These are phyloP conservation scores for Axea sp. DNA, from an alignment of 2,888 invertebrate genomes.

Conservation along the genomic window DNA sequence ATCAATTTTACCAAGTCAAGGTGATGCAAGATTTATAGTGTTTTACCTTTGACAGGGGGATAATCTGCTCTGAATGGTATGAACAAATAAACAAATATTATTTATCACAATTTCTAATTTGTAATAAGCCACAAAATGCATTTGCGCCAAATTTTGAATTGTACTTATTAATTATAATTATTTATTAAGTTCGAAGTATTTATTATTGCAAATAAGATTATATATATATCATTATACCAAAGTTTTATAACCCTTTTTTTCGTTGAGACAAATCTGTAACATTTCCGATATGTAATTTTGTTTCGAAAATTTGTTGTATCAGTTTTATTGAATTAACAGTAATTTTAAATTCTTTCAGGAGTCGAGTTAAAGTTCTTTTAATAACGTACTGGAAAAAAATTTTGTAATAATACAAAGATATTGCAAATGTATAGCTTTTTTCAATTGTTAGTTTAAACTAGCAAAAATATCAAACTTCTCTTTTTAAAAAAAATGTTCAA, in stretches of 20 bases:
- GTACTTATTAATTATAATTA: constrained; percentile 36
- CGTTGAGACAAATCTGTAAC: constrained; percentile 51
- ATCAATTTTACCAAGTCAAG: constrained; percentile 14
- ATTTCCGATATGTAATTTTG: constrained; percentile 51
- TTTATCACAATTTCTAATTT: constrained; percentile 24
- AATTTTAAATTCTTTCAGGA: constrained; percentile 76
- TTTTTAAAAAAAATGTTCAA: constrained; percentile 71
- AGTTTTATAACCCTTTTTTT: constrained; percentile 56
- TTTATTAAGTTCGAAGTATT: constrained; percentile 42
- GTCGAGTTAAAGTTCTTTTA: constrained; percentile 74
- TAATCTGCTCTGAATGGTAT: constrained; percentile 55
- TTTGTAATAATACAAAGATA: constrained; percentile 61
- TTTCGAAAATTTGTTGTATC: constrained; percentile 52
- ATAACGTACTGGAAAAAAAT: constrained; percentile 65
- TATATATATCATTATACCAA: constrained; percentile 29
- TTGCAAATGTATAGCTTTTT: constrained; percentile 57
- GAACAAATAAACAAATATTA: constrained; percentile 43
- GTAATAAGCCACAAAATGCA: constrained; percentile 38
- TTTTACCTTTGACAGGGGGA: constrained; percentile 54
- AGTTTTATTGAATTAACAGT: constrained; percentile 67
- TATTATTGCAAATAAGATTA: constrained; percentile 49
- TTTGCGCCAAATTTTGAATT: constrained; percentile 42
- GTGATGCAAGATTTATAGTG: constrained; percentile 29
- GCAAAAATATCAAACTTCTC: constrained; percentile 18
- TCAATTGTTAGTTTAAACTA: constrained; percentile 47